Evolutionary conservation across 2,797 vertebrate species (phyloP), one percentile per base, ranked within the genome.

Genomic region (Etheostoma perlongum): DNA sequence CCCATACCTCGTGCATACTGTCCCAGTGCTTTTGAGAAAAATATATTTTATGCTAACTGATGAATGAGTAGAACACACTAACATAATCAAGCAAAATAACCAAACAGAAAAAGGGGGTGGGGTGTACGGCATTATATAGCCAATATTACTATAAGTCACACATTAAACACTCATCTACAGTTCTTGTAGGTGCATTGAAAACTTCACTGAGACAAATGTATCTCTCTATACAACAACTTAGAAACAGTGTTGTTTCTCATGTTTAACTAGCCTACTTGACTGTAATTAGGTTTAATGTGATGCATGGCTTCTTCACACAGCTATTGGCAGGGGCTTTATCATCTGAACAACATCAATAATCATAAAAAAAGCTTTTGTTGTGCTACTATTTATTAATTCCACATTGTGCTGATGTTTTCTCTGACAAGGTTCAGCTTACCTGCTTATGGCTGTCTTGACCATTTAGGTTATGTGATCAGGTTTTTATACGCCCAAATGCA

Each of bases 341-440:
- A 67, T 59, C 30, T 46, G 51, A 74, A 40, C 25, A 19, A 9
- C 48, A 44, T 27, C 54, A 62, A 77, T 66, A 66, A 66, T 27
- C 58, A 19, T 19, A 53, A 47, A 67, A 66, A 71, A 53, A 74
- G 79, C 68, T 58, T 65, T 64, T 65, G 75, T 72, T 40, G 25
- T 69, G 14, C 48, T 30, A 13, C 64, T 67, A 51, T 66, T 87
- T 66, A 78, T 85, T 88, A 67, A 84, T 79, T 82, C 71, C 49
- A 25, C 66, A 60, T 67, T 64, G 58, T 60, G 64, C 69, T 83
- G 71, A 52, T 70, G 54, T 62, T 83, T 67, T 76, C 72, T 51
- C 76, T 73, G 62, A 62, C 3, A 59, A 74, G 60, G 72, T 53
- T 81, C 82, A 63, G 72, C 69, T 85, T 67, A 76, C 64, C 62